Conservation (phyloP, 2,888 invertebrate genomes). For the Pseudococcus viburni region DNA sequence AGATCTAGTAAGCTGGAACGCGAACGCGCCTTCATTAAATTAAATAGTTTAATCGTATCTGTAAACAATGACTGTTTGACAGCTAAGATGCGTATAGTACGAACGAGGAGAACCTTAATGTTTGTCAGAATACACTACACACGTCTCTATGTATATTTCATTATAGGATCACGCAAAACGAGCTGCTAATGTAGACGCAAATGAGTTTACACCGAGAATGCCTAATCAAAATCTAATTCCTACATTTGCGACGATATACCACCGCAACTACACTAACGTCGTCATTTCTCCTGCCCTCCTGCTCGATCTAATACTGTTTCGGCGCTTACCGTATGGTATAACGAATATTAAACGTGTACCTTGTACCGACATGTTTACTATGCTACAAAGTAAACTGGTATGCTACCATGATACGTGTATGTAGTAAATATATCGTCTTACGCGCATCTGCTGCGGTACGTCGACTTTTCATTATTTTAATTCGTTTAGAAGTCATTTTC, state of each 20-base stretch:
- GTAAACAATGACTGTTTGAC: conserved; percentile 52
- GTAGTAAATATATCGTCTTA: neutral
- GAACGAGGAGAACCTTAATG: neutral
- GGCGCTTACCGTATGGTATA: neutral
- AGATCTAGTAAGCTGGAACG: neutral
- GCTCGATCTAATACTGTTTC: neutral
- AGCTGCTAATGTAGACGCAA: conserved; percentile 57
- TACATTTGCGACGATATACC: conserved; percentile 31
- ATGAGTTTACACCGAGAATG: conserved; percentile 53
- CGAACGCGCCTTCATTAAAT: conserved; percentile 49
- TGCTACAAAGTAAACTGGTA: no score
- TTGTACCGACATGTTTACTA: neutral
- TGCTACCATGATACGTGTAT: no score
- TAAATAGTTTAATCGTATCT: conserved; percentile 55
- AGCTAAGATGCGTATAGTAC: conserved; percentile 24
- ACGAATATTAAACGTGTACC: neutral
- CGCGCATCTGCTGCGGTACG: neutral
- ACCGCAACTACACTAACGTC: neutral
- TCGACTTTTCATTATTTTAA: neutral
- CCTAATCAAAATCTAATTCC: conserved; percentile 49
- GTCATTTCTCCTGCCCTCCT: neutral
- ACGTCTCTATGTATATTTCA: conserved; percentile 43
- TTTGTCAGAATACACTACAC: neutral
- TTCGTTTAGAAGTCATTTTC: neutral
- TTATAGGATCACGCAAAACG: conserved; percentile 49